Conservation (phyloP, 2,797 vertebrate species). For the Gymnodraco acuticeps region DNA sequence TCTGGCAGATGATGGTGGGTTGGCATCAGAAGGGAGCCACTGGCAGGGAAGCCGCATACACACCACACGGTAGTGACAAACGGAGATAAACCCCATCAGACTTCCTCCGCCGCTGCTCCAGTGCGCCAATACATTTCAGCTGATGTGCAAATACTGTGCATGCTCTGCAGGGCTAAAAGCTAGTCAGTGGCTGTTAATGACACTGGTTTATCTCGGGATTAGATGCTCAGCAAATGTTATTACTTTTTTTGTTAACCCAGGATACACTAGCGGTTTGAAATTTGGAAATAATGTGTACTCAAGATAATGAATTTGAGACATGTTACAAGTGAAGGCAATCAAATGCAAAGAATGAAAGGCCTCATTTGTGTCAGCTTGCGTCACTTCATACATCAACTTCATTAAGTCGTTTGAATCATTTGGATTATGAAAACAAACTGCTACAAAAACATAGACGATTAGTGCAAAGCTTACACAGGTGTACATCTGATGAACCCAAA, state of each 20-base stretch:
- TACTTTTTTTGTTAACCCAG: background rate
- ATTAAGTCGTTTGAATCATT: background rate
- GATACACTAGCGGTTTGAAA: slow-evolving; percentile 1
- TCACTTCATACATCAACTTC: background rate
- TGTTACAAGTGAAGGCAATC: background rate
- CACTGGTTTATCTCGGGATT: background rate
- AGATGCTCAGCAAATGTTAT: background rate
- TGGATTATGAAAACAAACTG: background rate
- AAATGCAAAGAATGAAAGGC: background rate
- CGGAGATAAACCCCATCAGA: slow-evolving; percentile 65
- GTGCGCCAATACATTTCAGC: slow-evolving; percentile 52
- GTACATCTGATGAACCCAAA: background rate
- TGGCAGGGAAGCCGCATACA: slow-evolving; percentile 66
- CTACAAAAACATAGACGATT: background rate
- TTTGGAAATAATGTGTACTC: slow-evolving; percentile 11
- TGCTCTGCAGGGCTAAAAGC: slow-evolving; percentile 35
- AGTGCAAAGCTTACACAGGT: background rate
- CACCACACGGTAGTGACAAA: slow-evolving; percentile 72
- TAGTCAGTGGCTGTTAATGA: slow-evolving; percentile 3
- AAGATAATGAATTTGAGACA: background rate
- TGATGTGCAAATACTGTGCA: slow-evolving; percentile 57
- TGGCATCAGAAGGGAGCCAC: slow-evolving; percentile 76
- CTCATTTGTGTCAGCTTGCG: background rate
- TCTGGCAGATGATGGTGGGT: slow-evolving; percentile 80
- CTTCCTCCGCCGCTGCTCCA: slow-evolving; percentile 67